Evolutionary conservation across 2,797 vertebrate genomes (phyloP).

Genomic region (Salmo trutta): DNA sequence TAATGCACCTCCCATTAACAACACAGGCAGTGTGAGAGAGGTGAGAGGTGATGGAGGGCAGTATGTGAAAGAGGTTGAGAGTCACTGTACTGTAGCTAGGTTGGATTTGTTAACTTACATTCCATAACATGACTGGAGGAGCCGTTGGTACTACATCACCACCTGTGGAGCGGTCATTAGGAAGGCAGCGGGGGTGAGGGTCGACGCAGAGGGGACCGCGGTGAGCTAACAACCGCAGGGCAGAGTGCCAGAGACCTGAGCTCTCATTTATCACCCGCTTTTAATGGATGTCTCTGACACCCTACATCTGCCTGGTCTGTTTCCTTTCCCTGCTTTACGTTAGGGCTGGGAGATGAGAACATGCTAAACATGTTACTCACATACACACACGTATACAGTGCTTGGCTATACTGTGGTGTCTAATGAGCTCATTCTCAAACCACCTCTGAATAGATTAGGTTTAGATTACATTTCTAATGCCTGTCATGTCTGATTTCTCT

Average conservation of each 20-base stretch:
- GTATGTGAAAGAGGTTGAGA: background rate
- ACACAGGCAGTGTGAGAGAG: too few relatives aligned
- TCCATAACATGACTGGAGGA: background rate
- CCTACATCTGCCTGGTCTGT: background rate
- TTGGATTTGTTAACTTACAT: background rate
- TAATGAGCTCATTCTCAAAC: too few relatives aligned
- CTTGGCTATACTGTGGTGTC: too few relatives aligned
- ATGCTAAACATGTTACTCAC: conserved; percentile 22
- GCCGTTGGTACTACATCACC: background rate
- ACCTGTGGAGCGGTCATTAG: background rate
- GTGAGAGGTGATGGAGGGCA: too few relatives aligned
- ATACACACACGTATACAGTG: background rate
- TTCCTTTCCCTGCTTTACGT: conserved; percentile 9
- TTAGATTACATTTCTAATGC: too few relatives aligned
- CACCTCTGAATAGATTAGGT: too few relatives aligned
- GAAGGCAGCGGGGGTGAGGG: background rate
- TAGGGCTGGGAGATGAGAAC: conserved; percentile 23
- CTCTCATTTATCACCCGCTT: conserved; percentile 12
- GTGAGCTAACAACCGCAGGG: background rate
- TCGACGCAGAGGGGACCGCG: background rate
- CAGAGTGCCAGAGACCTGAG: background rate
- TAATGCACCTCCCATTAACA: too few relatives aligned
- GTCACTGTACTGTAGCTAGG: background rate
- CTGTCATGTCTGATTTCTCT: too few relatives aligned
- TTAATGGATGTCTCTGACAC: conserved; percentile 16